Evolutionary conservation across 2,797 vertebrate species (phyloP).

Genomic region (Gorsachius magnificus): DNA sequence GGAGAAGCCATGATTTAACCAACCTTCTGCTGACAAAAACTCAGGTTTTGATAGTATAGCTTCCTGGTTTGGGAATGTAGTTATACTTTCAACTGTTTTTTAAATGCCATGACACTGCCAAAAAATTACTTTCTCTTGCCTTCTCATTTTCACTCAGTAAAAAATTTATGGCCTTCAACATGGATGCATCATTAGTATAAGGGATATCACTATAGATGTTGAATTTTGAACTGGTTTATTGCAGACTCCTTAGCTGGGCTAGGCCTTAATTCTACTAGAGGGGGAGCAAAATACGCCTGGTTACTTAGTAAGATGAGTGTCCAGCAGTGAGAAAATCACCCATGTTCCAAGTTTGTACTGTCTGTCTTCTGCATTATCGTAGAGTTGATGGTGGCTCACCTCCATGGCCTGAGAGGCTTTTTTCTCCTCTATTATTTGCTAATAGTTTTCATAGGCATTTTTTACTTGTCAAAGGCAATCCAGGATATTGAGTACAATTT

Average conservation of each 20-base stretch:
- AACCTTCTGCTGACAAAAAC: not conserved
- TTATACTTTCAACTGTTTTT: not conserved
- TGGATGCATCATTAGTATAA: not conserved
- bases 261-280: not conserved
- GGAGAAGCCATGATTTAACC: not conserved
- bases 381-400: not conserved
- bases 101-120: not conserved
- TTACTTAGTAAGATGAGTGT: not conserved
- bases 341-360: not conserved
- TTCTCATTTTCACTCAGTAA: not conserved
- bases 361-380: not conserved
- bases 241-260: not conserved
- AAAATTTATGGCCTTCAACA: not conserved
- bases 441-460: not conserved
- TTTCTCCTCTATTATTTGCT: not conserved
- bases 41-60: not conserved
- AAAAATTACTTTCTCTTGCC: not conserved
- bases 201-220: not conserved
- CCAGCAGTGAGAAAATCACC: not conserved
- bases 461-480: not conserved
- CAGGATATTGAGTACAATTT: not conserved
- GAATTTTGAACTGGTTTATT: not conserved
- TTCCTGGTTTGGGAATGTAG: not conserved
- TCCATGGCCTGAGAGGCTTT: not conserved
- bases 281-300: not conserved